Base-by-base conservation (phyloP, 1,140 invertebrate genomes). In the Aphelenchoides avenae region DNA sequence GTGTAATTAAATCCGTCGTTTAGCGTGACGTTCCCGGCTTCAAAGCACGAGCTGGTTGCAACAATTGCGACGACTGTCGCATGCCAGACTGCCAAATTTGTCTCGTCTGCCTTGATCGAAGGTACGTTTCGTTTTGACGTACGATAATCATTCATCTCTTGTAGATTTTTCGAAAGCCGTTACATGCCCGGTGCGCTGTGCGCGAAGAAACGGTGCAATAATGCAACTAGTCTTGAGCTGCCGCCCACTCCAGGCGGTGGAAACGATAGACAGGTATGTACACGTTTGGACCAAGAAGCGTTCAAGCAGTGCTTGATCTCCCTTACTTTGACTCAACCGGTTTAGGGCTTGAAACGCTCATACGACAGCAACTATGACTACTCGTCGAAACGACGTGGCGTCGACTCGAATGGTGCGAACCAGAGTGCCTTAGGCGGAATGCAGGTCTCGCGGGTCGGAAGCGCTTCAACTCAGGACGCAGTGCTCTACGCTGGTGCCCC, bases 201-300 rank as follows among this genome's bases (percentile, higher is more conserved):
- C 41, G 73, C 73, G 1, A 75, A 75, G 57, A 75, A 75, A 39
- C 56, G 73, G 7, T 75, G 73, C 54, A 75, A 75, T 43, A 76
- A 77, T 52, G 71, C 73, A 3, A 68, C 65, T 15, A 68, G 43
- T 20, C 36, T 75, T 11, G 73, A 75, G 44, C 54, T 75, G 39
- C 63, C 61, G 15, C 27, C 9, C 26, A 18, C 48, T 3, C 15
- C 58, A 40, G 26, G 4, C 2, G 15, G n/a, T 18, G 13, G 40
- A 48, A 13, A 56, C 6, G 22, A 11, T 49, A 33, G 43, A 48
- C 15, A 56, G 15, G 44, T 60, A 0, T 18, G 36, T 11, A 18
- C 20, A 15, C 15, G 2, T 56, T 59, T 15, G 34, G 31, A 2
- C 27, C 60, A 57, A 13, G 44, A 13, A 1, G 26, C 20, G 37